Base-by-base conservation (phyloP, 2,797 vertebrate species). In the Chelon auratus region DNA sequence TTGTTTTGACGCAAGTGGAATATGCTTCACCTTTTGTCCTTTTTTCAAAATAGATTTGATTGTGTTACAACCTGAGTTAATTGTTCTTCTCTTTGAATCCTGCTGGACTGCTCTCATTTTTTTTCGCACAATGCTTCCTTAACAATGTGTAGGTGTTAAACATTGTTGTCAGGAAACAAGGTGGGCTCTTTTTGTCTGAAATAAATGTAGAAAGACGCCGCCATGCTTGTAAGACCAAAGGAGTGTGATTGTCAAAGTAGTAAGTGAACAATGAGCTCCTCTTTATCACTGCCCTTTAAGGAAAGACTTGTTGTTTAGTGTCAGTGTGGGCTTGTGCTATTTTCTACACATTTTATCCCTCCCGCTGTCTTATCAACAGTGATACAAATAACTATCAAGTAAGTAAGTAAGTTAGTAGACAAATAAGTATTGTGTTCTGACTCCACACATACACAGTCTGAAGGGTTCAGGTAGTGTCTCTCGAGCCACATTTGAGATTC, bases 101-200 rank as follows among this genome's bases (percentile, higher is more conserved):
- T 68, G 48, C 54, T 51, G 53, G 12, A 26, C 42, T 13, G 42
- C 59, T 42, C 37, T 26, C 15, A 33, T 43, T 67, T 26, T 30
- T 18, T 55, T 22, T 2, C 48, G 36, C 3, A 11, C 20, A 47
- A 45, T 45, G 62, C 36, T 55, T 24, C n/a, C 8, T 54, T 24
- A 22, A 50, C 51, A 54, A 17, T 40, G 22, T 53, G 50, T 52
- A 51, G 50, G 54, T 48, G 62, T 74, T 51, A 48, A 42, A 18
- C 7, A 8, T 62, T 51, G 62, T 74, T 63, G 65, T 37, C 62
- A 6, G 30, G 36, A 56, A 70, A 67, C 51, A 71, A 17, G 74
- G 24, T 18, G 39, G 40, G 22, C 48, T 50, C 8, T 10, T 10
- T 39, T 30, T 60, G 5, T 45, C 30, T 12, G 8, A 11, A 64